A percentile compares a stretch with the other conserved stretches of the same genome.
These are phyloP conservation scores for Pocillopora meandrina DNA, from an alignment of 92 coral and sea anemone genomes.

Conservation along the genomic window DNA sequence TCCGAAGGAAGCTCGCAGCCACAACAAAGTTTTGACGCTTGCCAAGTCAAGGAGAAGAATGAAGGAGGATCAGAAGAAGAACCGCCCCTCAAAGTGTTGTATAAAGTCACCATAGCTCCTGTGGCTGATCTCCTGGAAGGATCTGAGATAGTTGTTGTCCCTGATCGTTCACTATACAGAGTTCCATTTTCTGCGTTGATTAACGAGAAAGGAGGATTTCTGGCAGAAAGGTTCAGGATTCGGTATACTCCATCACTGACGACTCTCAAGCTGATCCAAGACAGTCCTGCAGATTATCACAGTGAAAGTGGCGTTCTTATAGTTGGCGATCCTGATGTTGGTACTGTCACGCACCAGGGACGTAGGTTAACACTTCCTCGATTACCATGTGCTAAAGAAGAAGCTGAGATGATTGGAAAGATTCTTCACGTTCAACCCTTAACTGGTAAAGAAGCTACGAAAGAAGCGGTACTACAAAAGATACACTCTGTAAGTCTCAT, in stretches of 20 bases:
- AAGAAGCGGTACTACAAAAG: constrained; percentile 15
- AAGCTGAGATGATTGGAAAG: constrained; percentile 23
- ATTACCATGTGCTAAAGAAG: constrained; percentile 19
- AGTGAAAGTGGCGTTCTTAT: constrained; percentile 17
- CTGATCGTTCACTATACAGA: constrained; percentile 27
- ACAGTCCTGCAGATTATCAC: constrained; percentile 31
- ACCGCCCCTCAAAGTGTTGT: background rate
- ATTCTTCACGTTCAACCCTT: constrained; percentile 20
- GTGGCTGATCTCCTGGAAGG: constrained; percentile 12
- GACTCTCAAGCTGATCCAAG: constrained; percentile 26
- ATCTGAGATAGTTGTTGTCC: constrained; percentile 12
- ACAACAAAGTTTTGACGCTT: background rate
- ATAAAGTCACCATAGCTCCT: constrained; percentile 8
- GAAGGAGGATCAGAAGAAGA: background rate
- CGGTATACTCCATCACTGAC: constrained; percentile 28
- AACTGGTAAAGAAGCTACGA: constrained; percentile 28
- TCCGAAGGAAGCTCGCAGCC: background rate
- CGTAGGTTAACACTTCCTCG: too few relatives aligned
- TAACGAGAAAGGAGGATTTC: constrained; percentile 10
- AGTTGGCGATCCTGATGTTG: constrained; percentile 39
- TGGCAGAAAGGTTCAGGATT: constrained; percentile 25
- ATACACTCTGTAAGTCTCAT: constrained; percentile 17
- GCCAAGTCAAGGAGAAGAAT: background rate
- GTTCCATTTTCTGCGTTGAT: constrained; percentile 32
- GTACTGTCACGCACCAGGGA: too few relatives aligned